Evolutionary conservation across 1,140 invertebrate species (phyloP).

Genomic region (Ceratitis capitata): DNA sequence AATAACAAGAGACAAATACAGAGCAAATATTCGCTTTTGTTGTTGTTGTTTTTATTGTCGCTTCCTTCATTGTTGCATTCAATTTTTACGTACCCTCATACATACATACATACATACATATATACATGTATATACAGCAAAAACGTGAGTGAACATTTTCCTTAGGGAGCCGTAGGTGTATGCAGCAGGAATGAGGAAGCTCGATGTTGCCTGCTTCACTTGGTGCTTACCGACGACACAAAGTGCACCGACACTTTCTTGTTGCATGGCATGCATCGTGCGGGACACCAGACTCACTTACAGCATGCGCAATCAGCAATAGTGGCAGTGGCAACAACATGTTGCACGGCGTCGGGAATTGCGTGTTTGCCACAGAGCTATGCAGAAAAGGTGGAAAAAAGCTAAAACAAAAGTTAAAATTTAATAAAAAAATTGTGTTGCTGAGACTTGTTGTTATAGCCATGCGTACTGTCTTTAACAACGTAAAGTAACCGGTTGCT

Average conservation of each 20-base stretch:
- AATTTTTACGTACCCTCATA: background rate
- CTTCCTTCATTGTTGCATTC: background rate
- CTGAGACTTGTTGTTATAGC: background rate
- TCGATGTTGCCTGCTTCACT: too few relatives aligned
- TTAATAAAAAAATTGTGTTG: background rate
- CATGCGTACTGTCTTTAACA: background rate
- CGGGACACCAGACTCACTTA: background rate
- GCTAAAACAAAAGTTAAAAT: background rate
- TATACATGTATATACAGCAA: background rate
- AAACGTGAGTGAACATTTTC: slow-evolving; percentile 32
- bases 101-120: too few relatives aligned
- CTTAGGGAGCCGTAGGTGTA: background rate
- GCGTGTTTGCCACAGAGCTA: slow-evolving; percentile 19
- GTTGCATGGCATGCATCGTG: slow-evolving; percentile 26
- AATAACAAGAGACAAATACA: too few relatives aligned
- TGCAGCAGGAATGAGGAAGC: background rate
- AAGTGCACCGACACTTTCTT: background rate
- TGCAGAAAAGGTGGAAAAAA: background rate
- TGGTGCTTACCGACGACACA: too few relatives aligned
- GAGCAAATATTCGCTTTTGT: background rate
- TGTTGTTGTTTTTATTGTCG: background rate
- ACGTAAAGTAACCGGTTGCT: background rate
- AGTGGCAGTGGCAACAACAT: background rate
- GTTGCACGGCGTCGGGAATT: slow-evolving; percentile 24
- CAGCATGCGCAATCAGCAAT: background rate